A percentile compares a stretch with the other conserved stretches of the same genome.
These are phyloP conservation scores for Notamacropus eugenii DNA, from an alignment of 2,797 vertebrate genomes.

Conservation along the genomic window DNA sequence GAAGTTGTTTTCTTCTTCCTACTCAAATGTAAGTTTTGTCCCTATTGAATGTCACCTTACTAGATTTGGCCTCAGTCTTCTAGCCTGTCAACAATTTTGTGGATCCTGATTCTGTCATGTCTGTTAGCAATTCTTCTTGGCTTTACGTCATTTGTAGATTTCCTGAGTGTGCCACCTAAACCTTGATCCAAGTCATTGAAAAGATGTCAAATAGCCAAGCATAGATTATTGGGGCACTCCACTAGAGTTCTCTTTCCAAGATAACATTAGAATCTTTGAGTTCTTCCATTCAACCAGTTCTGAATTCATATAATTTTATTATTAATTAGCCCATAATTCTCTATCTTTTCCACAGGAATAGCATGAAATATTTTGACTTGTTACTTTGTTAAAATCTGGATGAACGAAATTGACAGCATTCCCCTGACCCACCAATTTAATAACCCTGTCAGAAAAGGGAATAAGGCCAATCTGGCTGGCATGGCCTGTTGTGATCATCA, in stretches of 20 bases:
- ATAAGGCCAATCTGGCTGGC: background rate
- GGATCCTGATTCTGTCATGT: background rate
- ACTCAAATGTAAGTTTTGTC: background rate
- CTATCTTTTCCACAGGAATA: background rate
- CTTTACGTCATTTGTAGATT: background rate
- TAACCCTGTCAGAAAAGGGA: background rate
- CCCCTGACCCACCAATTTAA: background rate
- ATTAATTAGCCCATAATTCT: background rate
- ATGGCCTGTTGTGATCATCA: background rate
- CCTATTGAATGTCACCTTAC: background rate
- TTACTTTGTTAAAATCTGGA: background rate
- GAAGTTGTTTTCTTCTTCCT: background rate
- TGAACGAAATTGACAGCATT: background rate
- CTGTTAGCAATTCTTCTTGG: background rate
- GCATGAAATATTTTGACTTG: background rate
- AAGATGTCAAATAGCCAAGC: background rate
- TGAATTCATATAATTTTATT: background rate
- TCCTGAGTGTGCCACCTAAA: background rate
- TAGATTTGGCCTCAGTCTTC: background rate
- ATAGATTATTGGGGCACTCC: background rate
- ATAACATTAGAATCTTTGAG: background rate
- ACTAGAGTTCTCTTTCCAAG: background rate
- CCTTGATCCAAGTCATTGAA: background rate
- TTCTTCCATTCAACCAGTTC: background rate
- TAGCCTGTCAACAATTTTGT: background rate